Evolutionary conservation across 1,140 invertebrate genomes (phyloP), one percentile per base, ranked within the genome.

Genomic region (Meteorus sp.): DNA sequence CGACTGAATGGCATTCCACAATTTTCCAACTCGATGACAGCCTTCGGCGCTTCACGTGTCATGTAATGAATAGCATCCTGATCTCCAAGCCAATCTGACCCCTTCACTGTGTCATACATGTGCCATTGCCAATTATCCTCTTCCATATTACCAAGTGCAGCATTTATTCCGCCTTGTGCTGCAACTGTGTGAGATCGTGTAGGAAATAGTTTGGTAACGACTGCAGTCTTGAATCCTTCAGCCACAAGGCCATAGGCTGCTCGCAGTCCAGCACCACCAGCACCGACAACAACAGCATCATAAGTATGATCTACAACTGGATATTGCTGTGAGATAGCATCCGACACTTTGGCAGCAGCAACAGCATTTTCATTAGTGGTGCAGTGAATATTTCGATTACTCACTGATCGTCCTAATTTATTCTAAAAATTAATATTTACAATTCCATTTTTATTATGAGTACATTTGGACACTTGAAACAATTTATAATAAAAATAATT

Each of bases 51-150:
- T 79, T 99, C 95, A 69, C 90, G 85, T 2, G 96, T 97, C 94
- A 99, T 97, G 77, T 98, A 99, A 78, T 99, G 95, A 70, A 99
- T 98, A 23, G 97, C 96, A 84, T 99, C 94, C 81, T 96, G 93
- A 79, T 99, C 97, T 65, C 97, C 97, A 4, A 99, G 84, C 97
- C 97, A 99, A 85, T 99, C 97, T 39, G 95, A 98, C 15, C 97
- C 97, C 78, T 99, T 99, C 7, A 99, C 94, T 5, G 97, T 99
- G 75, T 92, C 96, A 77, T 97, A 96, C 89, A 98, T 97, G 74
- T 99, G 97, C 89, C 93, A 99, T 33, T 89, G 86, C 97, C 97
- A 99, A 68, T 94, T 89, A 73, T 99, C 96, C 13, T 89, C 87
- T 81, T 98, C 96, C 83, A 85, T 84, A 61, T 79, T 81, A 77